Percentiles rank a stretch among this genome's conserved stretches.
Conservation (phyloP, 2,797 vertebrate genomes). For the Petrocephalus sullivani region DNA sequence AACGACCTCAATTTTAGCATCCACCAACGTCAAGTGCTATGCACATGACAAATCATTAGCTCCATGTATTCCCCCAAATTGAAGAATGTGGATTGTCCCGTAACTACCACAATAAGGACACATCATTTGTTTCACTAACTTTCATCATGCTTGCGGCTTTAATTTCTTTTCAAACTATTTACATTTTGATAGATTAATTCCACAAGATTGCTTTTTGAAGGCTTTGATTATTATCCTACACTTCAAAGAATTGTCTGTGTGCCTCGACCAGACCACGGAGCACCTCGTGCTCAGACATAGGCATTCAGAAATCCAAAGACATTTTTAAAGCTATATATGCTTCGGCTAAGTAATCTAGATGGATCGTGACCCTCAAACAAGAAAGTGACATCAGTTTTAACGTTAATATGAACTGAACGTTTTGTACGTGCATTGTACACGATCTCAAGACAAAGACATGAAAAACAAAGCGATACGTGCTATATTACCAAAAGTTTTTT, state of each 20-base stretch:
- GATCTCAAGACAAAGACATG: neutral
- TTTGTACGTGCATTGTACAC: neutral
- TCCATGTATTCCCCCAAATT: neutral
- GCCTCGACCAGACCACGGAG: neutral
- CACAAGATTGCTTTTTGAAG: slow-evolving; percentile 3
- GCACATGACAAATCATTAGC: neutral
- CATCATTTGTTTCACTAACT: slow-evolving; percentile 12
- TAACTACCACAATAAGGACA: neutral
- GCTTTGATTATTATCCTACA: neutral
- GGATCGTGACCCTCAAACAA: neutral
- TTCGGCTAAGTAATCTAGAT: neutral
- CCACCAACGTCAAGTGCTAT: neutral
- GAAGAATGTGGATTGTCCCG: neutral
- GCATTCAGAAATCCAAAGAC: neutral
- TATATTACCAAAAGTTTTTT: neutral
- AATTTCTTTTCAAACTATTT: neutral
- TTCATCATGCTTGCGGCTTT: neutral
- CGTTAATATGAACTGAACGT: neutral
- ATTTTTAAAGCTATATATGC: neutral
- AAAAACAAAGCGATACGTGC: neutral
- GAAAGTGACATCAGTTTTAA: neutral
- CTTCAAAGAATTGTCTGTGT: slow-evolving; percentile 9
- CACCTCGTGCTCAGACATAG: neutral
- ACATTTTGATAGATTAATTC: slow-evolving; percentile 9
- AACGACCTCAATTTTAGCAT: neutral